These are phyloP conservation scores for Drosophila nebulosa DNA, from an alignment of 1,140 invertebrate species.

Conservation along the genomic window DNA sequence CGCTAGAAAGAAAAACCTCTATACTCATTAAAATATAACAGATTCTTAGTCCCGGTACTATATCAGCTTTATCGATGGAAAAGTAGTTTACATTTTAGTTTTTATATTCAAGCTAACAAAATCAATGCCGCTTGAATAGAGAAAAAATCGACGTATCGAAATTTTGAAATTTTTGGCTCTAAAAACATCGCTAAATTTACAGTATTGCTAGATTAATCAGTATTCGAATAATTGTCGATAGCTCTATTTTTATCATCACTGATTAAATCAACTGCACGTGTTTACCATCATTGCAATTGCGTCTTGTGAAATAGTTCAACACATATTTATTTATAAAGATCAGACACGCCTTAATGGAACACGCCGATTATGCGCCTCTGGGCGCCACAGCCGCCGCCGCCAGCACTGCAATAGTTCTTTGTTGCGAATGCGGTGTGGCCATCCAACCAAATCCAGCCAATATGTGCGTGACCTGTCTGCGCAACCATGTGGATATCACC, in stretches of 20 bases:
- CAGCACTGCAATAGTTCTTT: constrained; percentile 79
- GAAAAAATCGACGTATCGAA: too few species aligned
- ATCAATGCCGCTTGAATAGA: too few species aligned
- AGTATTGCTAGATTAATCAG: neutral
- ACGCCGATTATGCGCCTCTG: constrained; percentile 36
- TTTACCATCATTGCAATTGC: constrained; percentile 41
- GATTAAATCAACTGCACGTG: constrained; percentile 35
- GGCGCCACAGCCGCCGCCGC: constrained; percentile 14
- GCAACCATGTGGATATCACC: constrained; percentile 95
- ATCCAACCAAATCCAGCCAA: constrained; percentile 98
- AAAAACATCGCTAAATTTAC: neutral
- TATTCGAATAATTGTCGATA: neutral
- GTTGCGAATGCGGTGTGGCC: constrained; percentile 89
- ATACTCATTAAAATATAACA: too few species aligned
- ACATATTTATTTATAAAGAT: neutral
- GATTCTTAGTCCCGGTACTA: too few species aligned
- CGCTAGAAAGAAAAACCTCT: too few species aligned
- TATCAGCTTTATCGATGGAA: too few species aligned
- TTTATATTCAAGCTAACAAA: too few species aligned
- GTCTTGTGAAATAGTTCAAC: constrained; percentile 10
- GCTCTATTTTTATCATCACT: neutral
- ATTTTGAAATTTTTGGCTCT: too few species aligned
- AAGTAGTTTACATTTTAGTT: too few species aligned
- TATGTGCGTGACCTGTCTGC: constrained; percentile 97
- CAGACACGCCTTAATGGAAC: constrained; percentile 35